Percentiles rank a stretch among this genome's conserved stretches.
Conservation (phyloP, 2,113 vertebrate species). For the Athene cunicularia region DNA sequence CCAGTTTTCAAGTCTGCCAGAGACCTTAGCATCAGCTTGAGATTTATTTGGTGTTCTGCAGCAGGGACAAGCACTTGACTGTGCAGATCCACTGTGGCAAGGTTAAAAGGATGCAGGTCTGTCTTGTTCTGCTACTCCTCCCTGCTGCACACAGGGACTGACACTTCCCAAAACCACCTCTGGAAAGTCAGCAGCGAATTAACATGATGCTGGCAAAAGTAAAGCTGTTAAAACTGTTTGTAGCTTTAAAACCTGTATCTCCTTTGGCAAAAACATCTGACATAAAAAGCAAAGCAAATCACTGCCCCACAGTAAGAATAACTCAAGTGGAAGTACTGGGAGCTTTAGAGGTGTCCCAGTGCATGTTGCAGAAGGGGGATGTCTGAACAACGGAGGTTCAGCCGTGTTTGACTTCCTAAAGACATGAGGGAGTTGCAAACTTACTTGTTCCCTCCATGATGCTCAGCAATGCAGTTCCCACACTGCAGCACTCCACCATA, state of each 20-base stretch:
- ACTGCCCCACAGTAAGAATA: neutral
- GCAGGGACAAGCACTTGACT: neutral
- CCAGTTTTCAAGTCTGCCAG: neutral
- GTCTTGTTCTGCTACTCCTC: neutral
- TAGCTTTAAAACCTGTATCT: neutral
- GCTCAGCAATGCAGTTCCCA: neutral
- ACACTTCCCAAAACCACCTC: neutral
- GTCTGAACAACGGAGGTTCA: neutral
- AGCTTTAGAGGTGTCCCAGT: neutral
- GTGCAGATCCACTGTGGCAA: neutral
- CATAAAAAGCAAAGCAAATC: neutral
- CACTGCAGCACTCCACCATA: rapidly evolving
- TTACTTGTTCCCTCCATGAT: neutral
- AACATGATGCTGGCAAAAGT: neutral
- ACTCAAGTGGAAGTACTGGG: neutral
- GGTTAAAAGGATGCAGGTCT: neutral
- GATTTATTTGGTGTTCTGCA: neutral
- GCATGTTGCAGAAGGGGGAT: neutral
- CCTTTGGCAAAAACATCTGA: neutral
- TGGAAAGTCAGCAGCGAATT: neutral
- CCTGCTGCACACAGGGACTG: neutral
- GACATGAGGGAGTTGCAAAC: neutral
- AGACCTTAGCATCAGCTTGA: neutral
- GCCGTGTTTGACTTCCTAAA: neutral
- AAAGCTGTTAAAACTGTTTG: neutral